Evolutionary conservation across 2,797 vertebrate species (phyloP).

Genomic region (Anniella stebbinsi): DNA sequence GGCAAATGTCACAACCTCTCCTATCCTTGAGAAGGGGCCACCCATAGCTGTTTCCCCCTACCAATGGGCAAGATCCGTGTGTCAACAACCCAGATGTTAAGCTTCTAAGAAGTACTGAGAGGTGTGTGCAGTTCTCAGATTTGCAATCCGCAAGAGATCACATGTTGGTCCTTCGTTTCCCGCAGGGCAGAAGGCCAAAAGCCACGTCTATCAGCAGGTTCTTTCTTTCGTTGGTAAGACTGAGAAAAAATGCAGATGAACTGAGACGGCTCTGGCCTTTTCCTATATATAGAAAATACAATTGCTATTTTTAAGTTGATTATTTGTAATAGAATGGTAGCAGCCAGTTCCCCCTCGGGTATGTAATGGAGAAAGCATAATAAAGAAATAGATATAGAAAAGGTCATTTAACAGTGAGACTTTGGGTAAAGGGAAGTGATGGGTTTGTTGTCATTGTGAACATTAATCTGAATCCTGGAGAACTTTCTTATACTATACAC

Average conservation of each 20-base stretch:
- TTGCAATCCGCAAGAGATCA: slow-evolving; percentile 55
- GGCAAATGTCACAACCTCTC: neutral
- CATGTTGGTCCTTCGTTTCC: neutral
- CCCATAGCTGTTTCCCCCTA: neutral
- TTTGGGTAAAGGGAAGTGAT: too few species aligned
- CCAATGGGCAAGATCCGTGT: neutral
- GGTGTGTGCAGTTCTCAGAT: neutral
- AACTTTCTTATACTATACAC: neutral
- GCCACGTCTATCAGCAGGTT: neutral
- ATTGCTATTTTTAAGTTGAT: slow-evolving; percentile 32
- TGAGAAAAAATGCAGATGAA: slow-evolving; percentile 21
- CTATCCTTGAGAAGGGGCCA: neutral
- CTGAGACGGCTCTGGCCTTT: slow-evolving; percentile 9
- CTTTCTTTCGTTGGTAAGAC: neutral
- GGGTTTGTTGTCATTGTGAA: neutral
- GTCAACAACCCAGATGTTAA: neutral
- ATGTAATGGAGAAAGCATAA: neutral
- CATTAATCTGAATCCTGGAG: neutral
- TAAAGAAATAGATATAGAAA: neutral
- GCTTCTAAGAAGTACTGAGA: neutral
- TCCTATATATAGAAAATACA: slow-evolving; percentile 10
- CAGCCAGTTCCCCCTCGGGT: neutral
- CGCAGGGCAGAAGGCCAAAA: neutral
- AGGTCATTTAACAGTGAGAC: neutral
- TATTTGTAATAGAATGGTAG: slow-evolving; percentile 18